phyloP scores from a whole-genome alignment of 2,888 invertebrate genomes.

The Uloborus plumipes region DNA sequence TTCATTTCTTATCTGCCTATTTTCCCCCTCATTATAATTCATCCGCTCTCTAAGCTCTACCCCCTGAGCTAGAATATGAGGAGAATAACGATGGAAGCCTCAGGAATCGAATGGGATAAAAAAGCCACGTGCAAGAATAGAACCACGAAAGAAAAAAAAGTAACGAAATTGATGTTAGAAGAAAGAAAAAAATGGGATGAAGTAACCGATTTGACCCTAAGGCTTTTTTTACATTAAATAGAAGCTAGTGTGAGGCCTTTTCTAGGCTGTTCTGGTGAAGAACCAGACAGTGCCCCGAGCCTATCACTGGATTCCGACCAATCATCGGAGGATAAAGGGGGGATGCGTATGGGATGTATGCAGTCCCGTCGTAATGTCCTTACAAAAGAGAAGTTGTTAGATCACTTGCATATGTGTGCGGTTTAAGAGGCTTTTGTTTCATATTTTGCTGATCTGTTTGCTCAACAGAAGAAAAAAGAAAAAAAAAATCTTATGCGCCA shows the following conservation, averaged over 20 bases:
- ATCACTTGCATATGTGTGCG: too few relatives aligned
- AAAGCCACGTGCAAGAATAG: slow-evolving; percentile 2
- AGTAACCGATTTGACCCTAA: slow-evolving; percentile 52
- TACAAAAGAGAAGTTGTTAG: too few relatives aligned
- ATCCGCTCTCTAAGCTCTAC: slow-evolving; percentile 2
- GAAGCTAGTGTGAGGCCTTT: slow-evolving; percentile 19
- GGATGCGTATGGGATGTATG: too few relatives aligned
- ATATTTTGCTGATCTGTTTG: too few relatives aligned
- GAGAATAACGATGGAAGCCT: slow-evolving; percentile 15
- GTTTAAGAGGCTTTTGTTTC: too few relatives aligned
- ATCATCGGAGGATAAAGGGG: slow-evolving; percentile 15
- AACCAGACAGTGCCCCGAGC: slow-evolving; percentile 12
- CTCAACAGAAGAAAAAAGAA: too few relatives aligned
- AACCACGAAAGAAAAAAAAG: slow-evolving; percentile 3
- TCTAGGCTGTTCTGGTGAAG: slow-evolving; percentile 6
- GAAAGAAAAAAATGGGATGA: slow-evolving; percentile 30
- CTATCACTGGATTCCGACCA: slow-evolving; percentile 35
- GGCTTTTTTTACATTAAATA: slow-evolving; percentile 35
- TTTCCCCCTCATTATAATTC: slow-evolving; percentile 16
- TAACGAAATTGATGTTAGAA: not conserved
- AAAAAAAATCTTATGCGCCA: too few relatives aligned
- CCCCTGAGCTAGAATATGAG: slow-evolving; percentile 16
- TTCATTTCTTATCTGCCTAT: too few relatives aligned
- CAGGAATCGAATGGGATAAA: not conserved
- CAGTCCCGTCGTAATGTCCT: too few relatives aligned